Conservation (phyloP, 2,888 invertebrate genomes). For the Latrodectus hesperus region DNA sequence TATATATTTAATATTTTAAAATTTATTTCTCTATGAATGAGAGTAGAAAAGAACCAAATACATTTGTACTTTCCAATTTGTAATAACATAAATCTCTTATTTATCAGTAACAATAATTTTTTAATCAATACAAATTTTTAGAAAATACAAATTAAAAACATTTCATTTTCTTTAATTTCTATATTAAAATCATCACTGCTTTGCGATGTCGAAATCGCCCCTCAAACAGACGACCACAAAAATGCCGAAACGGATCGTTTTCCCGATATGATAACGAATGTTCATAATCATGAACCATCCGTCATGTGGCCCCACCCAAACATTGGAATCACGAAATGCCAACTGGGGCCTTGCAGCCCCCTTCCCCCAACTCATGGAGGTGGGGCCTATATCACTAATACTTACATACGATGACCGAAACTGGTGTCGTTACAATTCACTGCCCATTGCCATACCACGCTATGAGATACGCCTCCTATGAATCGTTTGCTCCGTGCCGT, state of each 20-base stretch:
- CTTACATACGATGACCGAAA: conserved; percentile 21
- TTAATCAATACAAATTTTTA: too few species aligned
- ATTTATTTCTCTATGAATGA: too few species aligned
- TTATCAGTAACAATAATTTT: too few species aligned
- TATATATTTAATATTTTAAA: too few species aligned
- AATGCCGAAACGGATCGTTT: conserved; percentile 30
- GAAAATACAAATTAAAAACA: too few species aligned
- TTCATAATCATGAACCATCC: conserved; percentile 56
- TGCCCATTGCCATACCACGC: conserved; percentile 32
- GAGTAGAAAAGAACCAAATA: too few species aligned
- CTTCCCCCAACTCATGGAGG: conserved; percentile 8
- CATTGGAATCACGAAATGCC: conserved; percentile 58
- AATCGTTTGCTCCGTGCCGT: conserved; percentile 14
- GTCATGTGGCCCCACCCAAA: conserved; percentile 62
- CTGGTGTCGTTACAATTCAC: conserved; percentile 46
- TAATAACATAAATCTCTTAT: too few species aligned
- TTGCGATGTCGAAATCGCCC: conserved; percentile 40
- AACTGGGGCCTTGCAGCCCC: conserved; percentile 2
- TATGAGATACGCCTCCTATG: conserved; percentile 39
- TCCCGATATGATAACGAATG: conserved; percentile 63
- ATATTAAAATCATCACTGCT: background rate
- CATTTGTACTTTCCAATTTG: too few species aligned
- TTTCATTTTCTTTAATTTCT: too few species aligned
- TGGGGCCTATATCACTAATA: conserved; percentile 16
- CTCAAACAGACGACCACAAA: conserved; percentile 16